phyloP scores from a whole-genome alignment of 2,113 vertebrate species.

The Holacanthus passer region DNA sequence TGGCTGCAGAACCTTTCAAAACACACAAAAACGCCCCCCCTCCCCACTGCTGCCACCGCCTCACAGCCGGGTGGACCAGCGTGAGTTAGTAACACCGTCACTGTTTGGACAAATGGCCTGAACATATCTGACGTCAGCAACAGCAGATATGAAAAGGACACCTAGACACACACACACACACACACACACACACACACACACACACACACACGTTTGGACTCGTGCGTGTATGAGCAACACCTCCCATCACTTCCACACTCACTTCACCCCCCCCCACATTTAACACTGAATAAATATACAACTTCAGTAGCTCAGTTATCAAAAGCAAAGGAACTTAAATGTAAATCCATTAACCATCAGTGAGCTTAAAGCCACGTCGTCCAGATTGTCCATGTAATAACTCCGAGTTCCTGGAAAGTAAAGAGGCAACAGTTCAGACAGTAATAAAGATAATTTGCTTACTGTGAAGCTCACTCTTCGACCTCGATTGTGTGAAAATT shows the following conservation, averaged over 20 bases:
- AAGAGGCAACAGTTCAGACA: neutral
- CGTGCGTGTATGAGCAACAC: conserved; percentile 3
- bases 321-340: neutral
- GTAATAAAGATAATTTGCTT: conserved; percentile 1
- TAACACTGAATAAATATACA: neutral
- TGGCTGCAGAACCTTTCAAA: neutral
- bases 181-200: neutral
- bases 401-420: neutral
- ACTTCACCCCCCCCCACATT: neutral
- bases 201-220: conserved; percentile 3
- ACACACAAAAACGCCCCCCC: conserved; percentile 1
- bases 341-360: too few species aligned
- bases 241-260: neutral
- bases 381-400: neutral
- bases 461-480: neutral
- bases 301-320: neutral
- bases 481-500: neutral
- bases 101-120: conserved; percentile 28
- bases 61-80: conserved; percentile 5
- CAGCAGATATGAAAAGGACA: neutral
- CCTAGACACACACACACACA: neutral
- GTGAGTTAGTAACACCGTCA: conserved; percentile 26
- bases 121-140: conserved; percentile 28
- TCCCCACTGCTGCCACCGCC: neutral
- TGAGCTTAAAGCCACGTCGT: neutral